Evolutionary conservation across 1,140 invertebrate genomes (phyloP), one percentile per base, ranked within the genome.

Genomic region (Atta cephalotes): DNA sequence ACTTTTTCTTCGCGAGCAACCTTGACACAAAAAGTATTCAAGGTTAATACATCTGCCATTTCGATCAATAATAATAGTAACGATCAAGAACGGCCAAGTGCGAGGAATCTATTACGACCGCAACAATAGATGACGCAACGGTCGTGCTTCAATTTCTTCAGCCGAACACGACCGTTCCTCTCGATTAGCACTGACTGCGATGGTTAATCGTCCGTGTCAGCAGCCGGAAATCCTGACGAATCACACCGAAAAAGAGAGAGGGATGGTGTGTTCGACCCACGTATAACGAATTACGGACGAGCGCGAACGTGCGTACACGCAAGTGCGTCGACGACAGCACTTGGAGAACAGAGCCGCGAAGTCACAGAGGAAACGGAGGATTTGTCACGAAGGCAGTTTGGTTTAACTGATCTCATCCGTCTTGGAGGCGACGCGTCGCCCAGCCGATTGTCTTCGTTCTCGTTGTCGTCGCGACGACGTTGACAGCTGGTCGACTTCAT

Each of bases 401-500:
- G 93, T 95, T 95, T 95, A 95, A 95, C 93, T 94, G 94, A 94
- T 95, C 93, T 94, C 94, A 95, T 94, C 94, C 94, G 94, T 95
- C 94, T 94, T 94, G 45, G 91, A 89, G 87, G 88, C 90, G 88
- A 86, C 79, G 91, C 84, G 82, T 60, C 88, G 79, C 88, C 89
- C 66, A 77, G 76, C 85, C 85, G 74, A 74, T 85, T 85, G 89
- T 85, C 89, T 85, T 89, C 81, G 84, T 21, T 82, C 56, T 58
- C 60, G 79, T 89, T 66, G 86, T 74, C 87, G 86, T 86, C 84
- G 70, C 87, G 89, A 71, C 80, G 79, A 78, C 77, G 74, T 74
- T 80, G 58, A 76, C 71, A 76, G 31, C 35, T 18, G 28, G 45
- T 74, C 66, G 25, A 53, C 16, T 86, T 82, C 65, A 65, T 90